These are phyloP conservation scores for Oreortyx pictus DNA, from an alignment of 2,797 vertebrate genomes.

Conservation along the genomic window DNA sequence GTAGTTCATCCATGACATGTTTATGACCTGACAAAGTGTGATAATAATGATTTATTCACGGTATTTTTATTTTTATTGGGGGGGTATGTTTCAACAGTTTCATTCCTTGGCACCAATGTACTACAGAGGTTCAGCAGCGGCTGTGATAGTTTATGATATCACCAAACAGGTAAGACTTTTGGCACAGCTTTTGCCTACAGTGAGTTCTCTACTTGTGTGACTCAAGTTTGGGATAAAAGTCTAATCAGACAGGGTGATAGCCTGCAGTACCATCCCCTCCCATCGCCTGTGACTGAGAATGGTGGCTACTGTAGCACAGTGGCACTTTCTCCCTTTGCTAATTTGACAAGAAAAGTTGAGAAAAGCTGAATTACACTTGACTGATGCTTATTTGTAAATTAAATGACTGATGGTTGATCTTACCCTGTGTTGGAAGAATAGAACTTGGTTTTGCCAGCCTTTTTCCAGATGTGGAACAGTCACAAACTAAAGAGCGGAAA, in stretches of 20 bases:
- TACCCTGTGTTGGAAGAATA: neutral
- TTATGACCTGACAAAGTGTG: neutral
- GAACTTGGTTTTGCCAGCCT: neutral
- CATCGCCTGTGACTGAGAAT: neutral
- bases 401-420: neutral
- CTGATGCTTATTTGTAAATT: neutral
- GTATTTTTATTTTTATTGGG: neutral
- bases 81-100: slow-evolving; percentile 83
- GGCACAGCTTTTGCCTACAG: neutral
- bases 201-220: neutral
- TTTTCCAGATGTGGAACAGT: neutral
- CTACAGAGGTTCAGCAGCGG: slow-evolving; percentile 95
- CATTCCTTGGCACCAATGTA: slow-evolving; percentile 99
- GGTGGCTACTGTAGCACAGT: neutral
- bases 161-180: slow-evolving; percentile 91
- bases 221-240: neutral
- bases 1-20: neutral
- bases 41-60: neutral
- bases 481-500: neutral
- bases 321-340: neutral
- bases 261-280: neutral
- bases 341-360: neutral
- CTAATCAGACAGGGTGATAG: neutral
- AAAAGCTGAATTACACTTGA: neutral
- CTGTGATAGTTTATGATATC: slow-evolving; percentile 97